Base-by-base conservation (phyloP, 1,140 invertebrate species). In the Aphelenchoides fujianensis region DNA sequence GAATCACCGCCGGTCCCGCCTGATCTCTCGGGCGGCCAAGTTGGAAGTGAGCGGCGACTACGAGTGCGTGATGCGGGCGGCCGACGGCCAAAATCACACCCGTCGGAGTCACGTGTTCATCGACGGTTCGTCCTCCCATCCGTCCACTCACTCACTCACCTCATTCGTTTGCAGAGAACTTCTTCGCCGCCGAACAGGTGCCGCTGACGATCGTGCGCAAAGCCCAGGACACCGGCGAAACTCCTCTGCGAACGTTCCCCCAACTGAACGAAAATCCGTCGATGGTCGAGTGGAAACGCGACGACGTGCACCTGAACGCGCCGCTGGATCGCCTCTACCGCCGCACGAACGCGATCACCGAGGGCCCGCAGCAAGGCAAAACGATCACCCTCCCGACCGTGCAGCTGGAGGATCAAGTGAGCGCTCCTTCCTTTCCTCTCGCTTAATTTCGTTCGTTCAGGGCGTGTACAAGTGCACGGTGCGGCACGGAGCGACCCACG, bases 391-490 rank as follows among this genome's bases (percentile, higher is more conserved):
- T 59, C 34, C 5, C 55, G 19, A 59, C 34, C 27, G 55, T 19
- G 34, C 55, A 59, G 23, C 12, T 59, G 12, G 55, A 59, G 34
- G 55, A 59, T 19, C 55, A 59, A 19, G 55, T 59, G 19, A 5
- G 19, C 34, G 28, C 19, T 5, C n/a, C n/a, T n/a, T n/a, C n/a
- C n/a, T 59, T 5, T 59, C 5, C 27, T 7, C 5, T 23, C 34
- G 28, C 34, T 59, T 7, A 5, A 30, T 59, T 59, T 16, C 55
- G 7, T 59, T 59, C 53, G n/a, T 36, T 30, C 32, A 66, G 63
- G 63, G 63, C 12, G 19, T 66, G n/a, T 66, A 66, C 31, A 48
- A 66, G 31, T 66, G 63, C 31, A 16, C 31, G 12, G 32, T 66
- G 16, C 19, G 63, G 9, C 16, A 61, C 19, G 59, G 59, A 59